phyloP scores from a whole-genome alignment of 2,888 invertebrate species.

The Sarcophaga variegata region DNA sequence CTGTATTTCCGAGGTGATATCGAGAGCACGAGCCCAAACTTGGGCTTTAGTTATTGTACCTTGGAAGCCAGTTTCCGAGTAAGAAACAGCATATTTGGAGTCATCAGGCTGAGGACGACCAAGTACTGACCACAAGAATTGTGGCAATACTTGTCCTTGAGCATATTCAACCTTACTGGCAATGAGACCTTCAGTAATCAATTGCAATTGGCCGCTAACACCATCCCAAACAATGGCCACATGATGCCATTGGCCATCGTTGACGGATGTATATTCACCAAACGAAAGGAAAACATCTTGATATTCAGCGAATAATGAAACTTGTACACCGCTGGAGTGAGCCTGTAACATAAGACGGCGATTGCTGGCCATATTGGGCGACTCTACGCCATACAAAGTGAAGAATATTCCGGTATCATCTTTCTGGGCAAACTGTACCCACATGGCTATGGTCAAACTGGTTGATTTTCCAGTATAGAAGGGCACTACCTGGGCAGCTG shows the following conservation, averaged over 20 bases:
- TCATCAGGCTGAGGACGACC: slow-evolving; percentile 93
- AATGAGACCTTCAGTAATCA: slow-evolving; percentile 97
- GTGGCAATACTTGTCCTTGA: slow-evolving; percentile 90
- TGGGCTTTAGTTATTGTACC: slow-evolving; percentile 97
- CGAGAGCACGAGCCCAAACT: slow-evolving; percentile 95
- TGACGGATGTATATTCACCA: slow-evolving; percentile 95
- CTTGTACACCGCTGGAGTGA: slow-evolving; percentile 95
- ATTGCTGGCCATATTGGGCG: slow-evolving; percentile 89
- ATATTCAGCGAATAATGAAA: slow-evolving; percentile 93
- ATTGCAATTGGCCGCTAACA: slow-evolving; percentile 91
- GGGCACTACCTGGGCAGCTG: slow-evolving; percentile 95
- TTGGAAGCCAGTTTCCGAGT: slow-evolving; percentile 96
- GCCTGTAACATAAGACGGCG: slow-evolving; percentile 93
- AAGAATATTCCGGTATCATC: slow-evolving; percentile 97
- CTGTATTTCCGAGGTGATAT: slow-evolving; percentile 95
- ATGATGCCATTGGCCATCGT: slow-evolving; percentile 98
- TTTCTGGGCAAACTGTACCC: slow-evolving; percentile 96
- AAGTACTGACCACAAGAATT: slow-evolving; percentile 94
- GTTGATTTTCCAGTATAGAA: slow-evolving; percentile 90
- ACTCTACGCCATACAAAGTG: slow-evolving; percentile 94
- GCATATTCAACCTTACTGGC: slow-evolving; percentile 96
- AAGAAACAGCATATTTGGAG: slow-evolving; percentile 83
- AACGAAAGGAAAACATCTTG: slow-evolving; percentile 95
- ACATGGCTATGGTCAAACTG: slow-evolving; percentile 94
- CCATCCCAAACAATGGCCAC: slow-evolving; percentile 98